These are phyloP conservation scores for Melitaea athalia DNA, from an alignment of 2,888 invertebrate species.

Conservation along the genomic window DNA sequence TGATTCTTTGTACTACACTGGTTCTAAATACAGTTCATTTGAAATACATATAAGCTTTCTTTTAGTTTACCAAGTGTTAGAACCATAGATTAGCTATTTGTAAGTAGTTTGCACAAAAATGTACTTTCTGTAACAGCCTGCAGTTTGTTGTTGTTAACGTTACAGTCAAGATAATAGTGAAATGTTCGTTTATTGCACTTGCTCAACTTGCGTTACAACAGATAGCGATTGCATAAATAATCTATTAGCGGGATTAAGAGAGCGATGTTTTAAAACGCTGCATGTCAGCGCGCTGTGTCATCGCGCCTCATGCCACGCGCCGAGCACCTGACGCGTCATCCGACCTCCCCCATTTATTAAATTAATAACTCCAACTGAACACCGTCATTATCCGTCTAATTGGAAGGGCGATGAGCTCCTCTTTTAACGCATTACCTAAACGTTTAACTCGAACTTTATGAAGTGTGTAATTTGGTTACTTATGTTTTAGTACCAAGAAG, in stretches of 20 bases:
- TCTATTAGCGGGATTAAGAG: slow-evolving; percentile 22
- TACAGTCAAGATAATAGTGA: not conserved
- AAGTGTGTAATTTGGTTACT: slow-evolving; percentile 67
- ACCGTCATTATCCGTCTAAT: slow-evolving; percentile 78
- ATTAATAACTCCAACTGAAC: slow-evolving; percentile 80
- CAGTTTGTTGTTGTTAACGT: not conserved
- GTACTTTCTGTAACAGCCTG: not conserved
- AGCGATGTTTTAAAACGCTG: slow-evolving; percentile 27
- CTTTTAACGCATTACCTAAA: slow-evolving; percentile 75
- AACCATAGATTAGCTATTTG: slow-evolving; percentile 22
- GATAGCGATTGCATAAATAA: not conserved
- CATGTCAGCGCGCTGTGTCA: slow-evolving; percentile 36
- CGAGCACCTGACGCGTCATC: slow-evolving; percentile 61
- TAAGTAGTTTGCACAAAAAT: slow-evolving; percentile 22
- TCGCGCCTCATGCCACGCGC: slow-evolving; percentile 42
- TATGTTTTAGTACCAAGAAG: slow-evolving; percentile 11
- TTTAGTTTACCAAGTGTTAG: slow-evolving; percentile 29
- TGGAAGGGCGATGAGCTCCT: slow-evolving; percentile 77
- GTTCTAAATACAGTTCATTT: slow-evolving; percentile 32
- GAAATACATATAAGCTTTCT: slow-evolving; percentile 29
- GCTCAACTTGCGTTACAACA: not conserved
- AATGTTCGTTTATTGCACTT: not conserved
- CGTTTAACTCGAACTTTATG: slow-evolving; percentile 76
- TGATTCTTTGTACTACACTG: slow-evolving; percentile 34
- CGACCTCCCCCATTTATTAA: slow-evolving; percentile 76